Base-by-base conservation (phyloP, 2,113 vertebrate genomes). In the Dasyornis broadbenti region DNA sequence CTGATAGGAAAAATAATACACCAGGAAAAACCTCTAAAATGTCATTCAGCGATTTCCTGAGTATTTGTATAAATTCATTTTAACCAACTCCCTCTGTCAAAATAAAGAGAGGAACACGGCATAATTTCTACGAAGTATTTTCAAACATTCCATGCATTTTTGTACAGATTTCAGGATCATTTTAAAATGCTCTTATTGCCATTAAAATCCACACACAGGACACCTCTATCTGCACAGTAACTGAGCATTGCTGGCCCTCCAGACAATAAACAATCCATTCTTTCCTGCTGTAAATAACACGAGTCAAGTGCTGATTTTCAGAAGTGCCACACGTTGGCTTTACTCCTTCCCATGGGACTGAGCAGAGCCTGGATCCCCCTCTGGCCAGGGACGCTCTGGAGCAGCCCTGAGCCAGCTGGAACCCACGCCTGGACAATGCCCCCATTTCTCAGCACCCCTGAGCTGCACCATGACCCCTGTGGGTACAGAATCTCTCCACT, bases 391-490 rank as follows among this genome's bases (percentile, higher is more conserved):
- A 15, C 10, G 17, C 21, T n/a, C 40, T 21, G 40, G 40, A 10
- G 33, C 37, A 76, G 30, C n/a, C 33, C 63, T 3, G 16, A 27
- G 44, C 11, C 44, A 18, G 33, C 45, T 23, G 64, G 52, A 61
- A n/a, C 40, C 33, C 53, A 77, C 15, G 37, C 20, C 26, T 26
- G 33, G 53, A 9, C 42, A 50, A 35, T 26, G 47, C 44, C 63
- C 72, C 54, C 52, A 28, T 1, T 16, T 3, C 37, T 4, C 30
- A 68, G 52, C 53, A 37, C 11, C 2, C 9, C 37, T 20, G 45
- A 37, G n/a, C 10, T 6, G 52, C 39, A 15, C 21, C 63, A 22
- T 0, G 2, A 2, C 20, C 47, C 33, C 26, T 22, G 20, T 9
- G 44, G 30, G 35, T 16, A 47, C 68, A 31, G 35, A 9, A 0